A percentile compares a stretch with the other conserved stretches of the same genome.
These are phyloP conservation scores for Drosophila dives DNA, from an alignment of 2,888 invertebrate genomes.

Conservation along the genomic window DNA sequence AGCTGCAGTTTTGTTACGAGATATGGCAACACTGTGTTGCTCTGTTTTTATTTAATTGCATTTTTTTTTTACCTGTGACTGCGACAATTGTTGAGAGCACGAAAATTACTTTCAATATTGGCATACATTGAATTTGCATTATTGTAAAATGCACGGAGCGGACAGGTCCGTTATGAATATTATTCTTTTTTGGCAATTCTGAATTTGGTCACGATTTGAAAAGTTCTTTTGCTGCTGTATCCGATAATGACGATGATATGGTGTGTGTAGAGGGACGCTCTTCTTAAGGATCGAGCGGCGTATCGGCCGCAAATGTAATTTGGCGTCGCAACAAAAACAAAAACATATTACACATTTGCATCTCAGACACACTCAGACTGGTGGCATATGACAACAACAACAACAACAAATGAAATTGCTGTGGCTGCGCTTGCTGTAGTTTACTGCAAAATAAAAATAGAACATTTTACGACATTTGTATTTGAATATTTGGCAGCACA, in stretches of 20 bases:
- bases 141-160: constrained; percentile 60
- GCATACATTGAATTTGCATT: constrained; percentile 76
- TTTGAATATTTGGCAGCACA: constrained; percentile 60
- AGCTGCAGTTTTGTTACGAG: constrained; percentile 17
- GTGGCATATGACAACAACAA: constrained; percentile 37
- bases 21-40: constrained; percentile 53
- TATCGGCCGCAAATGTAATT: constrained; percentile 72
- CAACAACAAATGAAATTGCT: constrained; percentile 33
- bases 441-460: constrained; percentile 79
- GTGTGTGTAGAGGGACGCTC: constrained; percentile 1
- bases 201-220: neutral
- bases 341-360: constrained; percentile 76
- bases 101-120: constrained; percentile 81
- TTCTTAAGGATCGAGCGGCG: constrained; percentile 75
- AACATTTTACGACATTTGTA: constrained; percentile 72
- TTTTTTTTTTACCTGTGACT: constrained; percentile 79
- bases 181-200: neutral
- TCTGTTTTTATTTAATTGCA: constrained; percentile 27
- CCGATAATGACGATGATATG: constrained; percentile 15
- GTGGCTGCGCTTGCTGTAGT: constrained; percentile 46
- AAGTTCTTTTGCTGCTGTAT: constrained; percentile 20
- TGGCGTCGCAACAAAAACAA: constrained; percentile 76
- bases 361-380: constrained; percentile 35
- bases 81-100: constrained; percentile 84
- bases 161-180: constrained; percentile 6